Conservation (phyloP, 2,888 invertebrate genomes). For the Eupithecia subumbrata region DNA sequence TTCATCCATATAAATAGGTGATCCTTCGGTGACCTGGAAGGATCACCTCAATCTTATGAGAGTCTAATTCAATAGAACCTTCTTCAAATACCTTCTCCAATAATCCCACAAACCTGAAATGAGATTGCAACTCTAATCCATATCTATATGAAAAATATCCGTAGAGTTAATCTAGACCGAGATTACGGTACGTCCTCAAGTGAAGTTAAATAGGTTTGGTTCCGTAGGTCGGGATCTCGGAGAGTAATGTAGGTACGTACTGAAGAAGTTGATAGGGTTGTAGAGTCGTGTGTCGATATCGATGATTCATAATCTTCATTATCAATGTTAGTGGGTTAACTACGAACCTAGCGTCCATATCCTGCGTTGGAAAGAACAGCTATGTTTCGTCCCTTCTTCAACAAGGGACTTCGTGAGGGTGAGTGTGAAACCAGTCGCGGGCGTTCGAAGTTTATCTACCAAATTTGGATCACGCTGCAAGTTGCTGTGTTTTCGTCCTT, state of each 20-base stretch:
- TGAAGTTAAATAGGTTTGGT: slow-evolving; percentile 68
- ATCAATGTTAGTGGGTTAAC: no score
- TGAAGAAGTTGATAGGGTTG: slow-evolving; percentile 31
- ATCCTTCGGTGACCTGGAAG: no score
- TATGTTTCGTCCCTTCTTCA: no score
- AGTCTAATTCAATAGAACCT: background rate
- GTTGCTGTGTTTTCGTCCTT: background rate
- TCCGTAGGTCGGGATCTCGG: slow-evolving; percentile 54
- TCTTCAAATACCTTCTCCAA: background rate
- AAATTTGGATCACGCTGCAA: background rate
- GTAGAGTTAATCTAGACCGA: slow-evolving; percentile 57
- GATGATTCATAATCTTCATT: background rate
- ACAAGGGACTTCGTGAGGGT: background rate
- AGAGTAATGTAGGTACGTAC: slow-evolving; percentile 52
- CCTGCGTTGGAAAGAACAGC: no score
- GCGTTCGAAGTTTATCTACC: background rate
- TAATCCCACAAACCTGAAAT: slow-evolving; percentile 11
- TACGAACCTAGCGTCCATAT: no score
- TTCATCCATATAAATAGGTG: no score
- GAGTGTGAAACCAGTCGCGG: background rate
- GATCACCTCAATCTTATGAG: background rate
- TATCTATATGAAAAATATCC: slow-evolving; percentile 50
- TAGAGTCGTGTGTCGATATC: background rate
- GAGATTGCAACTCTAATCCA: slow-evolving; percentile 10
- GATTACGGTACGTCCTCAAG: slow-evolving; percentile 58